phyloP scores from a whole-genome alignment of 2,888 invertebrate genomes.

The Lasioglossum pauxillum region DNA sequence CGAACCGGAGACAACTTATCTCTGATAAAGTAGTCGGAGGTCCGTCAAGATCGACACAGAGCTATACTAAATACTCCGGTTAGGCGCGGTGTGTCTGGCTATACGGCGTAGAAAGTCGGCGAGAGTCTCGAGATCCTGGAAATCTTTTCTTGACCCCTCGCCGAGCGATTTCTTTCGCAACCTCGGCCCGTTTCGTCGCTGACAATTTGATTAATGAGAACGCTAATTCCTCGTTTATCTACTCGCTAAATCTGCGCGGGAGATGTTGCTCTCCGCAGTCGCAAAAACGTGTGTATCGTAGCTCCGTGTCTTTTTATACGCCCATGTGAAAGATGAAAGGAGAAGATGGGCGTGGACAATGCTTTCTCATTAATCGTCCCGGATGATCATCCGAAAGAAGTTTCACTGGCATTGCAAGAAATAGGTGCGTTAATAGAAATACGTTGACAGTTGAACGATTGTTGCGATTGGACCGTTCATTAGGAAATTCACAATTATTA shows the following conservation, averaged over 20 bases:
- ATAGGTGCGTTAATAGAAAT: neutral
- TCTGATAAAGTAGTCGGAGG: constrained; percentile 14
- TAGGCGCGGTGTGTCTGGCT: constrained; percentile 9
- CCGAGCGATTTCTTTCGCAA: constrained; percentile 15
- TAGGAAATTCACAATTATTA: no score
- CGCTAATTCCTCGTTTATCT: constrained; percentile 4
- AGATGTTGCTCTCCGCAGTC: neutral
- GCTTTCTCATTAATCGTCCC: neutral
- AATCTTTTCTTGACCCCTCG: constrained; percentile 14
- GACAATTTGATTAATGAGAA: constrained; percentile 3
- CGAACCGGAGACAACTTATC: neutral
- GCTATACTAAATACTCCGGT: constrained; percentile 13
- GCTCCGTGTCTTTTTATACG: neutral
- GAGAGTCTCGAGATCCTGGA: constrained; percentile 11
- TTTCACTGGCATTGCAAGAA: neutral
- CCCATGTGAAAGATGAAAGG: neutral
- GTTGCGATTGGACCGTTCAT: no score
- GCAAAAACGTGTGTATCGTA: neutral
- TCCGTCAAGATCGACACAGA: constrained; percentile 16
- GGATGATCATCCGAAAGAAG: neutral
- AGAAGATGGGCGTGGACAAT: neutral
- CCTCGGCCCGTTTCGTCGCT: neutral
- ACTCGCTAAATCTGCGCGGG: neutral
- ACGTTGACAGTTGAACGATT: no score
- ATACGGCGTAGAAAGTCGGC: neutral